Base-by-base conservation (phyloP, 2,888 invertebrate species). In the Spilosoma lubricipeda region DNA sequence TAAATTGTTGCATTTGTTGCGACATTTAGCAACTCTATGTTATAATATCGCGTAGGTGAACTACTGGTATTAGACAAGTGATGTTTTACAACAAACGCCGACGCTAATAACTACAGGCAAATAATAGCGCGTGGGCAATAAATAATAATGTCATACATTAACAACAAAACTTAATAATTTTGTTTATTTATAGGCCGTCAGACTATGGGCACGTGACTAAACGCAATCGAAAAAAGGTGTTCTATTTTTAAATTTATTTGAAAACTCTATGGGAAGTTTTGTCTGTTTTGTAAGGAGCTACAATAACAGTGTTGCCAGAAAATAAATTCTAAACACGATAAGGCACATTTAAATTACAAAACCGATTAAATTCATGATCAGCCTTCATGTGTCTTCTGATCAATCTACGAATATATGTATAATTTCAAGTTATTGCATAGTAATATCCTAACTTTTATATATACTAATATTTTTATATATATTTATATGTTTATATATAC, bases 351-450 rank as follows among this genome's bases (percentile, higher is more conserved):
- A 33, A 67, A 67, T 72, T 11, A 42, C 27, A 45, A 68, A n/a
- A 23, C 8, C 5, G 36, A n/a, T 56, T 52, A 42, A 71, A 72
- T 77, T 80, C 80, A 80, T 74, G 67, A 66, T 67, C 66, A 70
- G 68, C 84, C 81, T 84, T 81, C 77, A 56, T 67, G 48, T 75
- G 77, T 77, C 76, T 77, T 74, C 70, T 79, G 75, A 79, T 81
- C 70, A 79, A 77, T 79, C 68, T 68, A 67, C 66, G 63, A 76
- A 77, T 73, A 81, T 73, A 82, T 78, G 76, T 39, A 76, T 77
- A 64, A 82, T 80, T 78, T 77, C 56, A 77, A 70, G 69, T 84
- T 82, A 83, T 83, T 70, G 83, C 67, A 82, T 42, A 65, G 77
- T 82, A 70, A 71, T 75, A 83, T 76, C 71, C 74, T 70, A 78